These are phyloP conservation scores for Diloba caeruleocephala DNA, from an alignment of 2,888 invertebrate species.

Conservation along the genomic window DNA sequence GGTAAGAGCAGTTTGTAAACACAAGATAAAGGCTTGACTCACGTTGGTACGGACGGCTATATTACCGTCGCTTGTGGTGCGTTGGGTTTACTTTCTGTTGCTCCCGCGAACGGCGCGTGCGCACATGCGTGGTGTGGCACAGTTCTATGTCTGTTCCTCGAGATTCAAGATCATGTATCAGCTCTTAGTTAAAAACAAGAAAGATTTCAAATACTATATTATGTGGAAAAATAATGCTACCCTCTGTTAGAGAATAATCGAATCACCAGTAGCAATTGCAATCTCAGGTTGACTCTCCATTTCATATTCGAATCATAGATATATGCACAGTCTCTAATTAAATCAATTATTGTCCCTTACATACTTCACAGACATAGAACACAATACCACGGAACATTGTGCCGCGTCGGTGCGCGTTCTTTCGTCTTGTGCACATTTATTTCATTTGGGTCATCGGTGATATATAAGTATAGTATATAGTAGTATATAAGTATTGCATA, in stretches of 20 bases:
- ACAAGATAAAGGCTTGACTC: slow-evolving; percentile 79
- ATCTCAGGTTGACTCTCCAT: too few species aligned
- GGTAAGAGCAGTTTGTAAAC: slow-evolving; percentile 92
- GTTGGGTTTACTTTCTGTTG: slow-evolving; percentile 82
- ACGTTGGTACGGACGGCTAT: slow-evolving; percentile 72
- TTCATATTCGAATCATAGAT: too few species aligned
- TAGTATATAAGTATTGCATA: slow-evolving; percentile 63
- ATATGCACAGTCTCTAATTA: too few species aligned
- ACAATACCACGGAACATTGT: slow-evolving; percentile 58
- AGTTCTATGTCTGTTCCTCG: slow-evolving; percentile 18
- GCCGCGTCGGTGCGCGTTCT: slow-evolving; percentile 55
- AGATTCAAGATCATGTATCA: not conserved
- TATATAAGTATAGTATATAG: slow-evolving; percentile 64
- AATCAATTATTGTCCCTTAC: too few species aligned
- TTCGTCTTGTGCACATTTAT: slow-evolving; percentile 79
- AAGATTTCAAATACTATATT: too few species aligned
- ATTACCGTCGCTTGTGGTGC: slow-evolving; percentile 80
- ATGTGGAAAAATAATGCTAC: too few species aligned
- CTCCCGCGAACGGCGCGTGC: slow-evolving; percentile 59
- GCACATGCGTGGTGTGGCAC: slow-evolving; percentile 15
- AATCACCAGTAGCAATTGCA: too few species aligned
- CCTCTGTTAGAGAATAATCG: too few species aligned
- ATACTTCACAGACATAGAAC: slow-evolving; percentile 7
- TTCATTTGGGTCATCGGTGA: slow-evolving; percentile 71
- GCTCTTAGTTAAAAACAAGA: too few species aligned